Evolutionary conservation across 2,888 invertebrate species (phyloP).

Genomic region (Desoria tigrina): DNA sequence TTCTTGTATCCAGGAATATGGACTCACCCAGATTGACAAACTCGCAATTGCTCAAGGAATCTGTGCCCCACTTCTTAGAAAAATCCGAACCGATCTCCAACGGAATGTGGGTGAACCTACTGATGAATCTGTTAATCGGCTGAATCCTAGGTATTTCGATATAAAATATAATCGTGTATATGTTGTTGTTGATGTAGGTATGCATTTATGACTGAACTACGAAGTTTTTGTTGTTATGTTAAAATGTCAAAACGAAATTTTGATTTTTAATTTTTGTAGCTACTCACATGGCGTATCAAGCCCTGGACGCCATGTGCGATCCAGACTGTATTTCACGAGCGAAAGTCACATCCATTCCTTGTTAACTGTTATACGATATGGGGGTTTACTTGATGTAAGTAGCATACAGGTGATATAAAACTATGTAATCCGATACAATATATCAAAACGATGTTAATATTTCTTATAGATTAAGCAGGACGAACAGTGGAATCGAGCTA

Average conservation of each 20-base stretch:
- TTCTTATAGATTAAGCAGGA: conserved; percentile 20
- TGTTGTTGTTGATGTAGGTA: background rate
- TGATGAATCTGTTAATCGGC: conserved; percentile 90
- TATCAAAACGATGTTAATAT: too few species aligned
- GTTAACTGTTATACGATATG: conserved; percentile 90
- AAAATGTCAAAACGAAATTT: too few species aligned
- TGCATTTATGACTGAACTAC: background rate
- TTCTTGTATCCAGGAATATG: conserved; percentile 75
- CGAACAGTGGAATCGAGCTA: conserved; percentile 96
- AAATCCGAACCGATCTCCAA: conserved; percentile 91
- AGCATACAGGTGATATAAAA: background rate
- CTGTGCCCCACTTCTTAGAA: conserved; percentile 92
- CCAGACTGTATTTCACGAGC: conserved; percentile 98
- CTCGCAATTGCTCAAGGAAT: conserved; percentile 95
- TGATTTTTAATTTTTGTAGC: conserved; percentile 62
- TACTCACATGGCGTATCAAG: conserved; percentile 98
- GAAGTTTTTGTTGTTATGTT: too few species aligned
- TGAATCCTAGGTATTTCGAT: conserved; percentile 79
- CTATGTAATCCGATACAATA: background rate
- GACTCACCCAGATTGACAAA: conserved; percentile 91
- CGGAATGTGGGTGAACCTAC: conserved; percentile 85
- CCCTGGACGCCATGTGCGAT: conserved; percentile 95
- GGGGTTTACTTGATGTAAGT: conserved; percentile 81
- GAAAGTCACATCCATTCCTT: conserved; percentile 99
- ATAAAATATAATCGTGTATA: background rate